Evolutionary conservation across 2,888 invertebrate species (phyloP), one percentile per base, ranked within the genome.

Genomic region (Ormyrus rosae): DNA sequence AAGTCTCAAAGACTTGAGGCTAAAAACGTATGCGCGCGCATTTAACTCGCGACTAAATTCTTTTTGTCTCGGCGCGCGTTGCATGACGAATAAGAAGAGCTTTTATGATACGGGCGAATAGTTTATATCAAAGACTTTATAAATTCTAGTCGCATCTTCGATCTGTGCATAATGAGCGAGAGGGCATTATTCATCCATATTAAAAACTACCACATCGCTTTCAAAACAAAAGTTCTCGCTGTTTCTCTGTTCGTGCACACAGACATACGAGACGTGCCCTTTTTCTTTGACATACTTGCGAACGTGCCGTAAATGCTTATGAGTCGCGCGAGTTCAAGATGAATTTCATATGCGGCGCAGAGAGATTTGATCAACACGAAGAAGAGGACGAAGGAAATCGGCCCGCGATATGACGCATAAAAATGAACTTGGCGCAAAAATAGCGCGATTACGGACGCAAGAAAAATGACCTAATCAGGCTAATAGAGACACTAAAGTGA

Each of bases 241-340:
- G 63, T 51, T 51, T 10, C 58, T 10, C 46, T 9, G 34, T 56
- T 11, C 34, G 55, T 34, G 34, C 11, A 19, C 50, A 19, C 9
- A 10, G 8, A 4, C 76, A 7, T 11, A 9, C 1, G 5, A 73
- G 76, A 78, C 78, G 75, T 81, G 78, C 78, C 75, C 81, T 81
- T 75, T 81, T 81, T 81, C 78, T 81, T 78, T 75, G 81, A 81
- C 81, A 78, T 78, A 75, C 81, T 75, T 78, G 81, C 10, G 71
- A 50, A 81, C 81, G 81, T 78, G 81, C 71, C 7, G 68, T 9
- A 61, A 78, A 81, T 81, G 78, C 75, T 68, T 74, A 72, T 67
- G 58, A 13, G 45, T 8, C 55, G 63, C 69, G 70, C 48, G 55
- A 75, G 48, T 51, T 19, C 13, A 45, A 81, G 78, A 81, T 78